phyloP scores from a whole-genome alignment of 2,797 vertebrate species.

The Nasua narica region DNA sequence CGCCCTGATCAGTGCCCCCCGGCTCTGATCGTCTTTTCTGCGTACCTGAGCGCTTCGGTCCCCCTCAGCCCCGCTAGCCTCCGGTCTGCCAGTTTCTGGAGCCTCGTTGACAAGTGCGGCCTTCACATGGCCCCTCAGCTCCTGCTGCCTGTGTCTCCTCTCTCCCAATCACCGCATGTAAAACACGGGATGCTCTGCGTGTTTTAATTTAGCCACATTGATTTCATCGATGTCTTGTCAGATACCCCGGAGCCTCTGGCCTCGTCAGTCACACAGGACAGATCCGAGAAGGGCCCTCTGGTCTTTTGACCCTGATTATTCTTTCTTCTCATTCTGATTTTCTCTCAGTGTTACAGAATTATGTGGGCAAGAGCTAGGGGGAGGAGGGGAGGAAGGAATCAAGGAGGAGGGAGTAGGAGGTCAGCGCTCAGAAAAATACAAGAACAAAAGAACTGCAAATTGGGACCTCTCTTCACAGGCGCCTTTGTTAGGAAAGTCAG shows the following conservation, averaged over 20 bases:
- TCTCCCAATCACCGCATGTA: not conserved
- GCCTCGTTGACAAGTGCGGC: not conserved
- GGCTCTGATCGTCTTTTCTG: not conserved
- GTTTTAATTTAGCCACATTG: conserved; percentile 55
- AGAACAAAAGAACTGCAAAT: conserved; percentile 42
- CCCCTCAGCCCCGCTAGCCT: not conserved
- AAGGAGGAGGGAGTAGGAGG: not conserved
- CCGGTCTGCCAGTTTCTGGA: not conserved
- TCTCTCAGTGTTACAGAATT: not conserved
- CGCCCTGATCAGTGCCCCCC: fast-evolving
- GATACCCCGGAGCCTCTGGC: not conserved
- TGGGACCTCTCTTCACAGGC: not conserved
- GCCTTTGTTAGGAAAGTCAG: not conserved
- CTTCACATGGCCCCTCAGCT: not conserved
- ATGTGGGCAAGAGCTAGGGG: not conserved
- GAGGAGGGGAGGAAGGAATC: not conserved
- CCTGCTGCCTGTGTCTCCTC: not conserved
- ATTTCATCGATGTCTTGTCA: conserved; percentile 55
- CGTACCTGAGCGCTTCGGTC: not conserved
- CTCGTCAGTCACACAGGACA: not conserved
- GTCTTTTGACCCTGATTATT: conserved; percentile 62
- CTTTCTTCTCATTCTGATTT: conserved; percentile 49
- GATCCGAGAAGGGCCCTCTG: conserved; percentile 47
- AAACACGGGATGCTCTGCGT: not conserved
- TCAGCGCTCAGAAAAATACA: not conserved